phyloP scores from a whole-genome alignment of 2,888 invertebrate species.

The Platynereis dumerilii region DNA sequence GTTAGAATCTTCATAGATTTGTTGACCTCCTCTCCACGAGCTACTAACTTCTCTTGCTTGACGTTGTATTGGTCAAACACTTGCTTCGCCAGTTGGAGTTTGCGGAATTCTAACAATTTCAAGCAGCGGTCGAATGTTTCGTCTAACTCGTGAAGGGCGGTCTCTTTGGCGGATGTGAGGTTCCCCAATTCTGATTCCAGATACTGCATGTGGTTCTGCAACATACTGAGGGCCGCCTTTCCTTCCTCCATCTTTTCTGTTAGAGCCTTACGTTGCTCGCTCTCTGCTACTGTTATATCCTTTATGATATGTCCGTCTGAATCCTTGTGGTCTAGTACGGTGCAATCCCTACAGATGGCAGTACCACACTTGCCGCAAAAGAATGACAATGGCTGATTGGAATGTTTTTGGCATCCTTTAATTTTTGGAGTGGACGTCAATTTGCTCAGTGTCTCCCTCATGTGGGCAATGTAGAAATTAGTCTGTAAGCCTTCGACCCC shows the following conservation, averaged over 20 bases:
- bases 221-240: constrained; percentile 3
- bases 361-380: constrained; percentile 35
- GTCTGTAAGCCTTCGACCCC: constrained; percentile 38
- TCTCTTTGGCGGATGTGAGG: constrained; percentile 23
- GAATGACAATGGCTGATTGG: constrained; percentile 36
- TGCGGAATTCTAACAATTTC: constrained; percentile 23
- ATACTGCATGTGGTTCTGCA: constrained; percentile 19
- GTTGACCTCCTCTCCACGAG: constrained; percentile 10
- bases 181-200: constrained; percentile 26
- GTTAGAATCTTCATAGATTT: constrained; percentile 12
- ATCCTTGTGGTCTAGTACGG: constrained; percentile 36
- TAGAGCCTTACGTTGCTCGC: constrained; percentile 27
- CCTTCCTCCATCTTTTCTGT: constrained; percentile 22
- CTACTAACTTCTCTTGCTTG: constrained; percentile 18
- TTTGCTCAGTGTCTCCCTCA: constrained; percentile 34
- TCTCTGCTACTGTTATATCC: constrained; percentile 30
- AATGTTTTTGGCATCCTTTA: constrained; percentile 35
- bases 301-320: constrained; percentile 32
- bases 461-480: constrained; percentile 39
- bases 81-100: constrained; percentile 22
- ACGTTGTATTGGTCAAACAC: constrained; percentile 26
- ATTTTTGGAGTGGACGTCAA: constrained; percentile 20
- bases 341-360: constrained; percentile 37
- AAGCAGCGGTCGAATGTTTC: constrained; percentile 27
- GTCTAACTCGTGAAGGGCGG: constrained; percentile 26